Base-by-base conservation (phyloP, 2,113 vertebrate species). In the Apteryx mantelli region DNA sequence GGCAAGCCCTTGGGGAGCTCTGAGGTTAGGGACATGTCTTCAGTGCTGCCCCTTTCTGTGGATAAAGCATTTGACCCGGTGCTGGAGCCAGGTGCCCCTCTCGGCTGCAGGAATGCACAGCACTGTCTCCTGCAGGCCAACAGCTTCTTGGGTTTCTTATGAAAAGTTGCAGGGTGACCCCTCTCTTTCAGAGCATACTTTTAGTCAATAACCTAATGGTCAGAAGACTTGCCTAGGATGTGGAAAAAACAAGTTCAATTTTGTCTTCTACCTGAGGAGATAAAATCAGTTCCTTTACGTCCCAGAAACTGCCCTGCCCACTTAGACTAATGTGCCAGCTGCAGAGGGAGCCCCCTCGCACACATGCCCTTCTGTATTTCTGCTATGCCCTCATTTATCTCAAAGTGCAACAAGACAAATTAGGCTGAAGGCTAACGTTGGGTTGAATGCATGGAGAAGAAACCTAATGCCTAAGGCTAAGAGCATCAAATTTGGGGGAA, bases 331-430 rank as follows among this genome's bases (percentile, higher is more conserved):
- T 0, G 0, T 34, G 11, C 36, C 3, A 9, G 61, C 66, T 1
- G 2, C 34, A 21, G 65, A 42, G 46, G n/a, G 58, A 52, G 14
- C 11, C 9, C 10, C 26, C 22, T 53, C 69, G 53, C 55, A 44
- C 32, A 42, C 34, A 53, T 14, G 26, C 28, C 8, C 25, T 13
- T 24, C 16, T 6, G 4, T 0, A 0, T 75, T 92, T 84, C 60
- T 92, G 36, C 74, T 38, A 1, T 38, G 28, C 9, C 12, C 9
- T 78, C 55, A 25, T 82, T 86, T 79, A 78, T 28, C 69, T 56
- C 55, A 56, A 56, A 30, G 55, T 32, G 26, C 53, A 55, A 56
- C 53, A 56, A 56, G 28, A 19, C 55, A 4, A 38, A 42, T 60
- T 50, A 75, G 52, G 42, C 65, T 87, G 65, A 32, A 94, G 61